These are phyloP conservation scores for Phylloscopus trochiloides DNA, from an alignment of 2,113 vertebrate genomes.

Conservation along the genomic window DNA sequence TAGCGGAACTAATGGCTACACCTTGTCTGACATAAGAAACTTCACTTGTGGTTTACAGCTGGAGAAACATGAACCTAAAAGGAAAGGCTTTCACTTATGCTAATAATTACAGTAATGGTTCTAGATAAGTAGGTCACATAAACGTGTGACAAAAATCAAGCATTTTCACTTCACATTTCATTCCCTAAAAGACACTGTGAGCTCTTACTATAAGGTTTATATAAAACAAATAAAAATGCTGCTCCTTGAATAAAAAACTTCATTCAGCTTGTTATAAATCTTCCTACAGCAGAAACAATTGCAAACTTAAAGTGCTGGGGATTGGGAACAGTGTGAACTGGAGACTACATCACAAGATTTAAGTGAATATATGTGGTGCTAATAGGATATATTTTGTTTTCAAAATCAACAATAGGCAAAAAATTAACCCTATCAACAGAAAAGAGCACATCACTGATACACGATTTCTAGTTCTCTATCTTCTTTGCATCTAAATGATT, in stretches of 20 bases:
- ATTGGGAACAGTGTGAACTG: slow-evolving; percentile 5
- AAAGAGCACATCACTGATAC: not conserved
- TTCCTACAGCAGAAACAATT: slow-evolving; percentile 5
- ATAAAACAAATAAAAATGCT: slow-evolving; percentile 55
- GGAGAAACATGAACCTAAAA: slow-evolving; percentile 73
- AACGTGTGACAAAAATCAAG: slow-evolving; percentile 45
- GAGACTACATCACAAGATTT: not conserved
- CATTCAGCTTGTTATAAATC: slow-evolving; percentile 20
- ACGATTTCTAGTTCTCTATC: not conserved
- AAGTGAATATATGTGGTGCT: not conserved
- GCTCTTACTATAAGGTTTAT: slow-evolving; percentile 14
- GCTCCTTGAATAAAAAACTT: slow-evolving; percentile 5
- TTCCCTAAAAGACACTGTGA: slow-evolving; percentile 18
- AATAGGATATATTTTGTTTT: not conserved
- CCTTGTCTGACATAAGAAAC: slow-evolving; percentile 91
- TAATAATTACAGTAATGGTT: slow-evolving; percentile 60
- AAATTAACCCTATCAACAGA: not conserved
- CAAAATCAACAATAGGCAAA: not conserved
- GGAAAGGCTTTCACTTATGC: slow-evolving; percentile 46
- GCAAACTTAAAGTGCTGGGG: slow-evolving; percentile 5
- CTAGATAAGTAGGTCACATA: slow-evolving; percentile 58
- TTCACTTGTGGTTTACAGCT: slow-evolving; percentile 84
- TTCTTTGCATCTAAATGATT: not conserved
- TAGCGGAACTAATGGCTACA: slow-evolving; percentile 89
- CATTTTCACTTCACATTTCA: slow-evolving; percentile 47